Evolutionary conservation across 2,113 vertebrate genomes (phyloP).

Genomic region (Furnarius figulus): DNA sequence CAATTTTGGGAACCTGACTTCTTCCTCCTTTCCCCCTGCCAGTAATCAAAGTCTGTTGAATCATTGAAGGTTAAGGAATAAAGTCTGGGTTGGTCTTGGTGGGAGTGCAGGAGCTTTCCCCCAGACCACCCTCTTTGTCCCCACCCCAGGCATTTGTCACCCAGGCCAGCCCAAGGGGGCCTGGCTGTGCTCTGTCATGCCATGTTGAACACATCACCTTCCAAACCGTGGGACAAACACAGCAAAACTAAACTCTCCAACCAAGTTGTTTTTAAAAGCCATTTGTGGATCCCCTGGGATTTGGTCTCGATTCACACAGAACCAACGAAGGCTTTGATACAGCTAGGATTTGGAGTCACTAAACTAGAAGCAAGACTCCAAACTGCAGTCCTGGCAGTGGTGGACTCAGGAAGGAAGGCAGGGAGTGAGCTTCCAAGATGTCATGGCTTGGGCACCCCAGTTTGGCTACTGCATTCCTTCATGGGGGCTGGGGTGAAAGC

Average conservation of each 20-base stretch:
- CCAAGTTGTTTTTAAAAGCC: not conserved
- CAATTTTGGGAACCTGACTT: not conserved
- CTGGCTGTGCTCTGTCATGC: fast-evolving
- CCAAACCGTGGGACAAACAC: not conserved
- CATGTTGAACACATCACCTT: not conserved
- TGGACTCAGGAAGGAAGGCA: not conserved
- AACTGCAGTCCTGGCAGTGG: fast-evolving
- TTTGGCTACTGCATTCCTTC: not conserved
- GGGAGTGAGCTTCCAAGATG: not conserved
- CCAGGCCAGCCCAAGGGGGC: not conserved
- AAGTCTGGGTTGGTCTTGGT: not conserved
- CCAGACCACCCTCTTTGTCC: not conserved
- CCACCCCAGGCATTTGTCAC: not conserved
- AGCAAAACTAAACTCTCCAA: fast-evolving
- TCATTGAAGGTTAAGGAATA: not conserved
- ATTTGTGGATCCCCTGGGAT: not conserved
- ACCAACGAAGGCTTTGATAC: not conserved
- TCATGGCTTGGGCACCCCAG: fast-evolving
- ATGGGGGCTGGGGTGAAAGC: not conserved
- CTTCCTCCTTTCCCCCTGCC: not conserved
- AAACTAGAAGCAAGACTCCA: not conserved
- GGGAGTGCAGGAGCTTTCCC: not conserved
- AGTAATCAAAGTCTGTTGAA: not conserved
- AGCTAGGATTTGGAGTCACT: fast-evolving
- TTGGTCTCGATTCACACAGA: not conserved